Percentiles rank a stretch among this genome's conserved stretches.
phyloP scores from a whole-genome alignment of 2,888 invertebrate genomes.

The Nymphalis urticae region DNA sequence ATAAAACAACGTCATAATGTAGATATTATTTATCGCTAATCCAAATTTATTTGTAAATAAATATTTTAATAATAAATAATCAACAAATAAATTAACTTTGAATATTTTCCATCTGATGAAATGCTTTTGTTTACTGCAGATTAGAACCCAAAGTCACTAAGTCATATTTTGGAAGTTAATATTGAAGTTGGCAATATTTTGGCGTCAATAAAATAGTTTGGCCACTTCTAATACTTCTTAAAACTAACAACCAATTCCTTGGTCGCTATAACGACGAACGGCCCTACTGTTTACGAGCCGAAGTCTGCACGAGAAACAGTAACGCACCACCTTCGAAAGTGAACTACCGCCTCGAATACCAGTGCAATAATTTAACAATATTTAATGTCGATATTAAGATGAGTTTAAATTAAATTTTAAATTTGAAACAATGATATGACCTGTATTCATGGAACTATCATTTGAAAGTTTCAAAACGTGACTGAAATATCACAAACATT shows the following conservation, averaged over 20 bases:
- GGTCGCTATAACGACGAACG: slow-evolving; percentile 81
- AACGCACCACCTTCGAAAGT: slow-evolving; percentile 78
- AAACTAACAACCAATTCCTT: slow-evolving; percentile 74
- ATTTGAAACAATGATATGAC: not conserved
- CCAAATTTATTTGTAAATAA: too few species aligned
- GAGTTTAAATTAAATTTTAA: not conserved
- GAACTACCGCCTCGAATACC: slow-evolving; percentile 59
- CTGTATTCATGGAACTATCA: slow-evolving; percentile 5
- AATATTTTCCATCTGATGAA: too few species aligned
- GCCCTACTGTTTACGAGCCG: slow-evolving; percentile 80
- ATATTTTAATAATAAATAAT: too few species aligned
- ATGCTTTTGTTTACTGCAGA: too few species aligned
- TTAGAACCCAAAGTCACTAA: not conserved
- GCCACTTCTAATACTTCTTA: slow-evolving; percentile 66
- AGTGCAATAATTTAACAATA: slow-evolving; percentile 32
- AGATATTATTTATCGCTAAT: too few species aligned
- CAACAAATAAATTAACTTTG: too few species aligned
- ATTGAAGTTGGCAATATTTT: not conserved
- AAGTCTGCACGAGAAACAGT: slow-evolving; percentile 79
- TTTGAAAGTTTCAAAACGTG: not conserved
- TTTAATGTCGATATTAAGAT: not conserved
- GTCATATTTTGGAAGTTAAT: not conserved
- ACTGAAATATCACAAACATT: slow-evolving; percentile 6
- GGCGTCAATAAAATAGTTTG: slow-evolving; percentile 13
- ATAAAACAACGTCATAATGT: not conserved